These are phyloP conservation scores for Nephotettix cincticeps DNA, from an alignment of 1,140 invertebrate genomes.

Conservation along the genomic window DNA sequence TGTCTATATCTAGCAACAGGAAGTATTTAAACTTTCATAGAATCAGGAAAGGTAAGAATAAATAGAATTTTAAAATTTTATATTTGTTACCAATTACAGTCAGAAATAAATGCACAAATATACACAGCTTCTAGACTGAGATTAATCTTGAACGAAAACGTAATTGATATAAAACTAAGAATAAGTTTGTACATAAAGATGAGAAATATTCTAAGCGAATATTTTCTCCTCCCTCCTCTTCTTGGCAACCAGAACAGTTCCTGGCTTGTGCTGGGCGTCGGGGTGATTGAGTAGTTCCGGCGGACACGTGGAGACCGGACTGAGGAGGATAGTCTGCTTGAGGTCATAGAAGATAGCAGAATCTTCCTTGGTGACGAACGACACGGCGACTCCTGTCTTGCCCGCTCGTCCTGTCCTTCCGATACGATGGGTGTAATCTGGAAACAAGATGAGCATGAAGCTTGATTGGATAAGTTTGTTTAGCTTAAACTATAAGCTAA, in stretches of 20 bases:
- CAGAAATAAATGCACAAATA: no score
- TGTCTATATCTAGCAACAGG: no score
- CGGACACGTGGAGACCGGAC: slow-evolving; percentile 94
- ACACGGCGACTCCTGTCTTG: slow-evolving; percentile 93
- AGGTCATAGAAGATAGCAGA: slow-evolving; percentile 95
- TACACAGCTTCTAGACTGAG: no score
- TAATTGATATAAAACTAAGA: no score
- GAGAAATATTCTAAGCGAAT: slow-evolving; percentile 64
- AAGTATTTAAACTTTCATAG: no score
- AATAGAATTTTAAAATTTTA: no score
- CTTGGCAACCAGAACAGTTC: slow-evolving; percentile 91
- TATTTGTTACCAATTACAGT: no score
- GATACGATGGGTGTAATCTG: slow-evolving; percentile 99
- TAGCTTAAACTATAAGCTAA: no score
- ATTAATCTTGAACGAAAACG: no score
- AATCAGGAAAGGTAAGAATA: no score
- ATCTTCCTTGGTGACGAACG: slow-evolving; percentile 97
- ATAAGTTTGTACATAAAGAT: not conserved
- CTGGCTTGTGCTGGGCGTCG: slow-evolving; percentile 97
- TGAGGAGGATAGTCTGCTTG: slow-evolving; percentile 86
- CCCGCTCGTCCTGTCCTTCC: slow-evolving; percentile 98
- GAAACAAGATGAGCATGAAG: slow-evolving; percentile 42
- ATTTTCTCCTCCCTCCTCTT: slow-evolving; percentile 93
- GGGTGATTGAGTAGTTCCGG: slow-evolving; percentile 97
- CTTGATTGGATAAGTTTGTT: no score